These are phyloP conservation scores for Dicycla oo DNA, from an alignment of 2,888 invertebrate species.

Conservation along the genomic window DNA sequence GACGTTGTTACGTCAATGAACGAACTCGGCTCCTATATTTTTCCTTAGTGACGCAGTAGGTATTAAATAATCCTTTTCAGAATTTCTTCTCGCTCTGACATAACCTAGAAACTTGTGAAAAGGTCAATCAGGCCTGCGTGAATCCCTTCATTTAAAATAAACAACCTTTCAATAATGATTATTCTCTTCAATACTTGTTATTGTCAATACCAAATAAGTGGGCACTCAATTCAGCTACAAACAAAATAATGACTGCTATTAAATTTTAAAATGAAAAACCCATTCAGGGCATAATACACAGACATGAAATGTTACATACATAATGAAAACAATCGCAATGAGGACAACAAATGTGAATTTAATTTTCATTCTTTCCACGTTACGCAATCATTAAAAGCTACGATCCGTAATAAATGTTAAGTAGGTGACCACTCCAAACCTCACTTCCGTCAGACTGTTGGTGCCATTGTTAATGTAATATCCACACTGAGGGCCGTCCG, in stretches of 20 bases:
- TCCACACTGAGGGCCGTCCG: conserved; percentile 63
- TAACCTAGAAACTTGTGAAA: neutral
- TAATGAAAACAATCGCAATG: conserved; percentile 45
- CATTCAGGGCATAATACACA: conserved; percentile 4
- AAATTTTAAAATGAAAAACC: conserved; percentile 23
- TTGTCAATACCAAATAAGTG: conserved; percentile 5
- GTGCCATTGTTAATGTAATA: conserved; percentile 66
- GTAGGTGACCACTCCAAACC: conserved; percentile 65
- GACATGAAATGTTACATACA: conserved; percentile 14
- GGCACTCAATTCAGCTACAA: neutral
- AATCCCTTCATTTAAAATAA: neutral
- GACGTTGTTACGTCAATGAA: conserved; percentile 25
- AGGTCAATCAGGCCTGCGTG: neutral
- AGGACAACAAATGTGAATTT: conserved; percentile 50
- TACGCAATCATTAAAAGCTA: conserved; percentile 58
- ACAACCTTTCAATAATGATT: neutral
- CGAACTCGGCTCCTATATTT: conserved; percentile 13
- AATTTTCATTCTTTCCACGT: conserved; percentile 55
- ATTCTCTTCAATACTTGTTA: neutral
- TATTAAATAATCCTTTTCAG: conserved; percentile 10
- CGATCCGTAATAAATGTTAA: conserved; percentile 65
- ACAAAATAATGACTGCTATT: conserved; percentile 6
- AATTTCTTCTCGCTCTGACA: neutral
- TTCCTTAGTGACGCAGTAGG: conserved; percentile 19
- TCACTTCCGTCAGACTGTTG: conserved; percentile 60